These are phyloP conservation scores for Sus scrofa DNA, from an alignment of 2,113 vertebrate species.

Conservation along the genomic window T2T-Sscrofa CM000818.6:35435501-35436000, in stretches of 20 bases:
- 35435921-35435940: conserved; percentile 59
- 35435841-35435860: conserved; percentile 65
- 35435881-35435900: conserved; percentile 74
- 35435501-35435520: not conserved
- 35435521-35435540: not conserved
- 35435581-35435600: conserved; percentile 25
- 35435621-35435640: not conserved
- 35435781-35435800: not conserved
- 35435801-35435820: conserved; percentile 64
- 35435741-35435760: not conserved
- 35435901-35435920: conserved; percentile 69
- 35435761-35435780: not conserved
- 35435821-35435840: conserved; percentile 64
- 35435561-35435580: conserved; percentile 42
- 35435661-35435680: not conserved
- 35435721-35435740: not conserved
- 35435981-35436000: not conserved
- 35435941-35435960: not conserved
- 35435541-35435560: not conserved
- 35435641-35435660: not conserved
- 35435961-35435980: conserved; percentile 20
- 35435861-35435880: conserved; percentile 82
- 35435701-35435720: not conserved
- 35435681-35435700: conserved; percentile 28
- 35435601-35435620: not conserved